Evolutionary conservation across 1,140 invertebrate genomes (phyloP).

Genomic region (Goniozus legneri): DNA sequence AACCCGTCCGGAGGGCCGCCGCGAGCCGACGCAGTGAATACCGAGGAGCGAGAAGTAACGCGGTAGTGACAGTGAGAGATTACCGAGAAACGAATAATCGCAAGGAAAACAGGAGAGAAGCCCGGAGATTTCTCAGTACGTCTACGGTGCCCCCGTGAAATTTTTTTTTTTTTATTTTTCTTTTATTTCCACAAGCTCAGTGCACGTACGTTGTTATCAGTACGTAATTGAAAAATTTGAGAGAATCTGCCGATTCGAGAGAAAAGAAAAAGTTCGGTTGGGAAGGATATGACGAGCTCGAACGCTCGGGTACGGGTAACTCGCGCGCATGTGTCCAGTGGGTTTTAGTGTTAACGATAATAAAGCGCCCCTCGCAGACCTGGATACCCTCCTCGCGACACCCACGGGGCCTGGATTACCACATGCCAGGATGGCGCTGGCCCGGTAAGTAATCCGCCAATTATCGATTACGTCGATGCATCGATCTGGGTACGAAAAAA

Average conservation of each 20-base stretch:
- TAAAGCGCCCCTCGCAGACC: conserved; percentile 51
- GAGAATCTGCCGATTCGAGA: not conserved
- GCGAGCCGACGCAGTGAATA: conserved; percentile 16
- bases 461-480: too few species aligned
- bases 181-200: too few species aligned
- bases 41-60: conserved; percentile 21
- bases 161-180: too few species aligned
- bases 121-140: not conserved
- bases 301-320: conserved; percentile 21
- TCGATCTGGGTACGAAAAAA: too few species aligned
- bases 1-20: too few species aligned
- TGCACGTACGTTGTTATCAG: too few species aligned
- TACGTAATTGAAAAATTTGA: too few species aligned
- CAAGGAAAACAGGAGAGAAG: not conserved
- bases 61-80: conserved; percentile 25
- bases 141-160: too few species aligned
- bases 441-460: too few species aligned
- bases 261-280: not conserved
- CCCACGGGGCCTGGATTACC: conserved; percentile 56
- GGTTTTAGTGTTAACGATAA: conserved; percentile 45
- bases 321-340: conserved; percentile 54
- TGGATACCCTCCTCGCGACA: conserved; percentile 57
- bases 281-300: conserved; percentile 22
- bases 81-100: conserved; percentile 1
- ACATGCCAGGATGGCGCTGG: conserved; percentile 63